Conservation (phyloP, 1,140 invertebrate species). For the Heliconius melpomene region DNA sequence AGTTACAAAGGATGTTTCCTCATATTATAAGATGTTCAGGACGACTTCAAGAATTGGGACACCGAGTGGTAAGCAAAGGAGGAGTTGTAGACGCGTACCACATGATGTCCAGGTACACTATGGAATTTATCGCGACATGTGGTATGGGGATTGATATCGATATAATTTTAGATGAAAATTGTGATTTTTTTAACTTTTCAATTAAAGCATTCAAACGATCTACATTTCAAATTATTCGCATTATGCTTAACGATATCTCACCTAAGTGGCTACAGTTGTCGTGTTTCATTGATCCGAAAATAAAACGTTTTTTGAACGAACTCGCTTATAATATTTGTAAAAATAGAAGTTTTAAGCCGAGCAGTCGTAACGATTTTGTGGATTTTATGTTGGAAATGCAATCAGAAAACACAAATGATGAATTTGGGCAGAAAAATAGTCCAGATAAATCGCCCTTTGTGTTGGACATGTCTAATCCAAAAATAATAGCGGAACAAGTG, state of each 20-base stretch:
- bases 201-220: not conserved
- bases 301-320: not conserved
- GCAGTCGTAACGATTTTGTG: not conserved
- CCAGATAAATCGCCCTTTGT: not conserved
- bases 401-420: not conserved
- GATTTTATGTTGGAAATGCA: not conserved
- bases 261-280: not conserved
- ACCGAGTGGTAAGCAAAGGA: conserved; percentile 20
- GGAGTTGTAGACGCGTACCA: conserved; percentile 25
- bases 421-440: not conserved
- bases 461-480: not conserved
- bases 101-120: conserved; percentile 37
- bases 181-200: not conserved
- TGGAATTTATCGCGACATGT: conserved; percentile 40
- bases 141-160: conserved; percentile 44
- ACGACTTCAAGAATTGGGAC: conserved; percentile 23
- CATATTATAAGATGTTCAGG: conserved; percentile 30
- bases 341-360: not conserved
- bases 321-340: not conserved
- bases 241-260: not conserved
- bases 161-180: conserved; percentile 41
- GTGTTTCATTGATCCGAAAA: not conserved
- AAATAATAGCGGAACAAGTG: conserved; percentile 18
- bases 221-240: not conserved
- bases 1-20: conserved; percentile 39